These are phyloP conservation scores for Chondrilla cf. caribensis DNA, from an alignment of 37 sponge, comb jelly and placozoan species.

Conservation along the genomic window DNA sequence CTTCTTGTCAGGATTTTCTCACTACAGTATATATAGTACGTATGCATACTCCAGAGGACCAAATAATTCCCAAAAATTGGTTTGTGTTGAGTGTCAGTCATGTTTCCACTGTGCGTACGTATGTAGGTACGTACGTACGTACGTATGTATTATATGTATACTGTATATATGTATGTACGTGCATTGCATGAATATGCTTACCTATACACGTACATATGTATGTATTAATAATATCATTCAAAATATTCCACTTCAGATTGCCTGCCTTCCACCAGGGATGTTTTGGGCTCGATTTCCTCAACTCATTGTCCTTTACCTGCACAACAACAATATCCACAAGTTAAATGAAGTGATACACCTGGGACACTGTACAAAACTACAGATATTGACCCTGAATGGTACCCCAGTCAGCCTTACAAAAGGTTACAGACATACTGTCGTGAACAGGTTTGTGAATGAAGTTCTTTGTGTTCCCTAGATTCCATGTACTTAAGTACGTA, in stretches of 20 bases:
- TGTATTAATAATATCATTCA: too few species aligned
- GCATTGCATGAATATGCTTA: neutral
- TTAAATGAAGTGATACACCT: constrained; percentile 11
- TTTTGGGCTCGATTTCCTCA: constrained; percentile 57
- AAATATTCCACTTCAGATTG: constrained; percentile 45
- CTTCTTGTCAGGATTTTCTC: too few species aligned
- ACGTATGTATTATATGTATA: too few species aligned
- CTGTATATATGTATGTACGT: neutral
- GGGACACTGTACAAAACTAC: constrained; percentile 37
- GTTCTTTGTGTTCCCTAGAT: too few species aligned
- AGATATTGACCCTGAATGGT: constrained; percentile 66
- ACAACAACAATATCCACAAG: constrained; percentile 51
- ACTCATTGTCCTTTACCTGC: constrained; percentile 68
- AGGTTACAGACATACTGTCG: constrained; percentile 74
- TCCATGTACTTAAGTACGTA: neutral
- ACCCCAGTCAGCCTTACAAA: constrained; percentile 67
- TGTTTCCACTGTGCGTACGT: too few species aligned
- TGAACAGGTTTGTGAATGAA: constrained; percentile 67
- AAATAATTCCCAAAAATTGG: too few species aligned
- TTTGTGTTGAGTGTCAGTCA: too few species aligned
- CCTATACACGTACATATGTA: neutral
- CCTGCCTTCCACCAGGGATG: constrained; percentile 30
- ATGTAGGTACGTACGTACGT: neutral
- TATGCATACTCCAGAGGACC: too few species aligned
- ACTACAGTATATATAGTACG: too few species aligned